Conservation (phyloP, 1,140 invertebrate genomes). For the Apis laboriosa region DNA sequence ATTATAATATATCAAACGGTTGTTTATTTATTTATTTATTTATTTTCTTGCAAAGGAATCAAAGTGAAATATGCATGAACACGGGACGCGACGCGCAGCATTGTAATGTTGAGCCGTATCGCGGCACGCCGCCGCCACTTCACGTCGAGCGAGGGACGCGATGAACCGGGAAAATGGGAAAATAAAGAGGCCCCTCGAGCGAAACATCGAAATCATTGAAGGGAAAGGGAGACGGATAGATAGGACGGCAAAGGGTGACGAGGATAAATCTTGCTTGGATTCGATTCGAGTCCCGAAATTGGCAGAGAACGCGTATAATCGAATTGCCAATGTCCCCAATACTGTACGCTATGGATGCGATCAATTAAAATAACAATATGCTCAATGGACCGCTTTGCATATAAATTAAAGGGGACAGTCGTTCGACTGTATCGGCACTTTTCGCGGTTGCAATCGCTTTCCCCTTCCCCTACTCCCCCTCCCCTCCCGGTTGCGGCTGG, state of each 20-base stretch:
- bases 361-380: slow-evolving; percentile 69
- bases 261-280: slow-evolving; percentile 52
- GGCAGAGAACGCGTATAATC: slow-evolving; percentile 55
- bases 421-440: slow-evolving; percentile 54
- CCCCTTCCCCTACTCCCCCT: neutral
- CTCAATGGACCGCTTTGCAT: slow-evolving; percentile 63
- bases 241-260: neutral
- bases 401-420: slow-evolving; percentile 58
- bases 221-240: neutral
- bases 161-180: slow-evolving; percentile 20
- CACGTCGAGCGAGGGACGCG: neutral
- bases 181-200: neutral
- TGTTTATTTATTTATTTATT: neutral
- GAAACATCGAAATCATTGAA: neutral
- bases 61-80: neutral
- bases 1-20: slow-evolving; percentile 45
- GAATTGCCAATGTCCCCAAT: slow-evolving; percentile 48
- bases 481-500: neutral
- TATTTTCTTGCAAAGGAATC: neutral
- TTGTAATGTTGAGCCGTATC: neutral
- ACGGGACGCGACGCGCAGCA: too few species aligned
- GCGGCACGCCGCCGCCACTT: neutral
- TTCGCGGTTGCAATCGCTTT: slow-evolving; percentile 40
- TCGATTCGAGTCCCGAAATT: slow-evolving; percentile 33
- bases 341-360: slow-evolving; percentile 13